Evolutionary conservation across 1,140 invertebrate genomes (phyloP), one percentile per base, ranked within the genome.

Genomic region (Ditylenchus dipsaci): DNA sequence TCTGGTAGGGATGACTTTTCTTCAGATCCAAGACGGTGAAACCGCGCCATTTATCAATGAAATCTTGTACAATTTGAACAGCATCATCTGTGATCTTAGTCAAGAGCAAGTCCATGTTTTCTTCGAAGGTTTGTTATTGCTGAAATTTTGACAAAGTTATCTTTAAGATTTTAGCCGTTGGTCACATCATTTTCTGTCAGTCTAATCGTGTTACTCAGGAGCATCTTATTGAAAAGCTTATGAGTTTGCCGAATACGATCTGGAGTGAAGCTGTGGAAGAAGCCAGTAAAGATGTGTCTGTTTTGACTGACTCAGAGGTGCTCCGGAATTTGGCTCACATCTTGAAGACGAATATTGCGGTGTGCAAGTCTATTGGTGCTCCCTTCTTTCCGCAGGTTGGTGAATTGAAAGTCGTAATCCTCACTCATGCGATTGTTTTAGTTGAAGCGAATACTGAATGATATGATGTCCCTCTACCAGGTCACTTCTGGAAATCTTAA

Each of bases 381-480:
- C 90, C 92, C 9, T 97, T 95, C 87, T 93, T 97, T 74, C 87
- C 90, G 71, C 94, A 95, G 85, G 69, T 71, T 23, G 15, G n/a
- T 47, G 53, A 23, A 3, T 23, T 38, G 33, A 38, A 38, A 11
- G 3, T 38, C 33, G 3, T 38, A 38, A 38, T 38, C 3, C 33
- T 38, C 11, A 5, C 33, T 3, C 11, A 11, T 38, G 33, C 11
- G 33, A 38, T 38, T 19, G 27, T 21, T 74, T 49, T 83, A 90
- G 87, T 87, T 98, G 77, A 92, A 93, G 59, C 87, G 93, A 81
- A 96, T 97, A 84, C 97, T 97, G 85, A 87, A 97, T 80, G 95
- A 98, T 85, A 97, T 98, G 94, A 85, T 99, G 65, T 97, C 96
- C 87, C 92, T 99, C 65, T 99, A 99, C 86, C 97, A 97, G 63